Conservation (phyloP, 2,113 vertebrate genomes). For the Columbina picui region DNA sequence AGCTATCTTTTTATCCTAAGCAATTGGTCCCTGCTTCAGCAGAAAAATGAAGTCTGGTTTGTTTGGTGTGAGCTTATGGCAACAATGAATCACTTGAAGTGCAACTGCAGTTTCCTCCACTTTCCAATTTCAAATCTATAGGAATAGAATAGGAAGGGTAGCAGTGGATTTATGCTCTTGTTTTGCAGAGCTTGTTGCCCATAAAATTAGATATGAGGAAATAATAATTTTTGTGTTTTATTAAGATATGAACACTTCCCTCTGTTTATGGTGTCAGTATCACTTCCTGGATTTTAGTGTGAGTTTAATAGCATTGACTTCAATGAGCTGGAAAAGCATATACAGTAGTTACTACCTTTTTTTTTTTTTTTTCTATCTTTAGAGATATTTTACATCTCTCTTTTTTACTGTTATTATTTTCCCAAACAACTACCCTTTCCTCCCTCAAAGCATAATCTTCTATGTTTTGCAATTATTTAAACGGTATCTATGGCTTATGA, state of each 20-base stretch:
- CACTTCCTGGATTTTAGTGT: not conserved
- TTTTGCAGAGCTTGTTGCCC: not conserved
- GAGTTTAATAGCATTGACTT: not conserved
- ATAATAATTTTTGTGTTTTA: conserved; percentile 8
- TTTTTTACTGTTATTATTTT: not conserved
- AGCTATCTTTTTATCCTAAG: not conserved
- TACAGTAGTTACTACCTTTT: not conserved
- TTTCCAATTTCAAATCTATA: not conserved
- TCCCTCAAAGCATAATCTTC: not conserved
- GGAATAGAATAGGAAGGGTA: not conserved
- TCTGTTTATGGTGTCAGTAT: not conserved
- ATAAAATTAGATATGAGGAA: conserved; percentile 6
- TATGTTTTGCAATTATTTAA: not conserved
- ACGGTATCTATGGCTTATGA: not conserved
- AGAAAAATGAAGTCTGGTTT: not conserved
- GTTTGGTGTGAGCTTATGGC: not conserved
- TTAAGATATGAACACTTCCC: not conserved
- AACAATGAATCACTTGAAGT: not conserved
- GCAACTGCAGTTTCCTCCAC: not conserved
- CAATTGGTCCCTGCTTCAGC: not conserved
- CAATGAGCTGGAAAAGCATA: not conserved
- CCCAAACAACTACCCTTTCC: not conserved
- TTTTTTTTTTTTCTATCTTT: not conserved
- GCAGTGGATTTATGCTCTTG: not conserved
- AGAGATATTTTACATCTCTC: not conserved